Percentiles rank a stretch among this genome's conserved stretches.
Evolutionary conservation across 2,797 vertebrate species (phyloP).

Genomic region (Hapalemur alaotrensis): DNA sequence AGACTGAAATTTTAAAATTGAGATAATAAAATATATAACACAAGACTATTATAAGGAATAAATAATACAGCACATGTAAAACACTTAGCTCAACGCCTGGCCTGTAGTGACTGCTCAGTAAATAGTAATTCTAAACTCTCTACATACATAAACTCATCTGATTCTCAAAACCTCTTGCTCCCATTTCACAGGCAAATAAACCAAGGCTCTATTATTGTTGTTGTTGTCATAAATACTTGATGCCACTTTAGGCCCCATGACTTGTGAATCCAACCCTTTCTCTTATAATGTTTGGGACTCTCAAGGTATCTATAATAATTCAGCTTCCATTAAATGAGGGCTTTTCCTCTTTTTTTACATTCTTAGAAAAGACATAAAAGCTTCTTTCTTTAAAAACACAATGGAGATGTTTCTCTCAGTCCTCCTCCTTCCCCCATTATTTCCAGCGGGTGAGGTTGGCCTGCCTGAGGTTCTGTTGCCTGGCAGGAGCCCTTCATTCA

Average conservation of each 20-base stretch:
- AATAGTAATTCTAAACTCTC: neutral
- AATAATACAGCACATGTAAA: neutral
- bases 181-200: neutral
- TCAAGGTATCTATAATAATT: neutral
- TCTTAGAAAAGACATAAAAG: conserved; percentile 52
- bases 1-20: neutral
- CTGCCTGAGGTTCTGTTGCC: neutral
- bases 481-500: conserved; percentile 37
- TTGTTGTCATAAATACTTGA: neutral
- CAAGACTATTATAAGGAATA: neutral
- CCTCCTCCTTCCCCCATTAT: neutral
- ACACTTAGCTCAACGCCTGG: neutral
- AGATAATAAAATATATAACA: neutral
- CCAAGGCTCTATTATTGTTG: neutral
- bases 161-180: neutral
- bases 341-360: conserved; percentile 34
- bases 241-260: neutral
- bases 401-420: neutral
- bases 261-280: neutral
- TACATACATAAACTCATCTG: neutral
- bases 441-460: neutral
- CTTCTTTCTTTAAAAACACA: conserved; percentile 59
- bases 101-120: neutral
- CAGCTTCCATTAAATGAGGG: neutral
- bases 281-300: neutral